Percentiles rank a stretch among this genome's conserved stretches.
Conservation (phyloP, 1,140 invertebrate species). For the Dendrolimus punctatus region DNA sequence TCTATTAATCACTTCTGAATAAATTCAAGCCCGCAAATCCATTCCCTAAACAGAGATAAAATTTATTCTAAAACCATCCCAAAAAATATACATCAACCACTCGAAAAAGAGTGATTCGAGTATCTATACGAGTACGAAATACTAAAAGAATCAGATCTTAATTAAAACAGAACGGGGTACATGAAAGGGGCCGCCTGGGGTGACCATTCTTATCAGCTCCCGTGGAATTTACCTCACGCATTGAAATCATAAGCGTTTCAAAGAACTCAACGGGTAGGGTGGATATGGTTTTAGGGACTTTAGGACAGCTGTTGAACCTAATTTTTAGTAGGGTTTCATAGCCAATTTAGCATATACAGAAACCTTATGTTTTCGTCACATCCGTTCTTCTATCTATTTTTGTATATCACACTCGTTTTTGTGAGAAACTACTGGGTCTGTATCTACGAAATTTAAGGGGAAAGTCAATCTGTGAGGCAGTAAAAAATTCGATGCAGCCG, state of each 20-base stretch:
- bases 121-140: slow-evolving; percentile 7
- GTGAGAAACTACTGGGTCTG: no score
- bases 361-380: no score
- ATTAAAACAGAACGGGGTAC: slow-evolving; percentile 43
- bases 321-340: background rate
- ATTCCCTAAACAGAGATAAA: no score
- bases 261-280: slow-evolving; percentile 36
- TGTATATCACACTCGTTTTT: no score
- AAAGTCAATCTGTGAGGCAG: no score
- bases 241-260: slow-evolving; percentile 70
- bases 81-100: slow-evolving; percentile 2
- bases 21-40: no score
- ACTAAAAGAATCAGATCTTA: slow-evolving; percentile 37
- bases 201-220: slow-evolving; percentile 10
- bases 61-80: background rate
- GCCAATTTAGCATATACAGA: no score
- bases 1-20: no score
- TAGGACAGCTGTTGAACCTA: background rate
- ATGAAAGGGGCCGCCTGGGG: slow-evolving; percentile 20
- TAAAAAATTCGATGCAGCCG: no score
- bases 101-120: slow-evolving; percentile 10
- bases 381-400: no score
- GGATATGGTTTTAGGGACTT: background rate
- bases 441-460: no score
- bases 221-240: slow-evolving; percentile 56